Evolutionary conservation across 1,140 invertebrate species (phyloP).

Genomic region (Stenopsyche tienmushanensis): DNA sequence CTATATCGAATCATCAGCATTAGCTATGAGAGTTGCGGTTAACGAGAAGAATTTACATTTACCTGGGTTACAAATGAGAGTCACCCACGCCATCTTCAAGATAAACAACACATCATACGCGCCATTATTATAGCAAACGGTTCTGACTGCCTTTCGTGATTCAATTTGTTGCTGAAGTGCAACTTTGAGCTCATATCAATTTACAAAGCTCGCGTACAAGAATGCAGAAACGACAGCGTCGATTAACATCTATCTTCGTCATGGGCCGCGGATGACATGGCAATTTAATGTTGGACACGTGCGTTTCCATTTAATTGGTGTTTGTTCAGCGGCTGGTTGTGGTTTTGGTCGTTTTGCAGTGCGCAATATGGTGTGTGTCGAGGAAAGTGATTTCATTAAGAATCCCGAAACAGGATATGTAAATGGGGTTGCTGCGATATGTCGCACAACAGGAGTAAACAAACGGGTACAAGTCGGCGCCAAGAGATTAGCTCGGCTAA

Average conservation of each 20-base stretch:
- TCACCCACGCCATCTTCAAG: constrained; percentile 15
- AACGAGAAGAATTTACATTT: constrained; percentile 9
- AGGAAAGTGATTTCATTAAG: too few species aligned
- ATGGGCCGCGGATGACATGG: too few species aligned
- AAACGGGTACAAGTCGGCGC: background rate
- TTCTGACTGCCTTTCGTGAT: background rate
- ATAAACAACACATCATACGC: background rate
- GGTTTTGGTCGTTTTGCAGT: too few species aligned
- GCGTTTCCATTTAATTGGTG: too few species aligned
- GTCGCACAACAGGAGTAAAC: background rate
- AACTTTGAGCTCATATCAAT: too few species aligned
- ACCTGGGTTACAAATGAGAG: constrained; percentile 6
- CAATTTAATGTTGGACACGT: too few species aligned
- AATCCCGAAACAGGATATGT: background rate
- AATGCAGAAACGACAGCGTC: too few species aligned
- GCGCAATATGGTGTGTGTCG: too few species aligned
- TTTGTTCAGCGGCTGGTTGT: too few species aligned
- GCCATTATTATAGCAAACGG: background rate
- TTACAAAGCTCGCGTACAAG: too few species aligned
- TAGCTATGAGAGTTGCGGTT: background rate
- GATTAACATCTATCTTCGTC: too few species aligned
- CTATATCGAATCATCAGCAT: constrained; percentile 3
- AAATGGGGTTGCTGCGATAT: background rate
- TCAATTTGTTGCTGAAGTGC: background rate
- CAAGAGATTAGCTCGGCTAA: constrained; percentile 11